phyloP scores from a whole-genome alignment of 1,140 invertebrate species.

The Drosophila nannoptera region DNA sequence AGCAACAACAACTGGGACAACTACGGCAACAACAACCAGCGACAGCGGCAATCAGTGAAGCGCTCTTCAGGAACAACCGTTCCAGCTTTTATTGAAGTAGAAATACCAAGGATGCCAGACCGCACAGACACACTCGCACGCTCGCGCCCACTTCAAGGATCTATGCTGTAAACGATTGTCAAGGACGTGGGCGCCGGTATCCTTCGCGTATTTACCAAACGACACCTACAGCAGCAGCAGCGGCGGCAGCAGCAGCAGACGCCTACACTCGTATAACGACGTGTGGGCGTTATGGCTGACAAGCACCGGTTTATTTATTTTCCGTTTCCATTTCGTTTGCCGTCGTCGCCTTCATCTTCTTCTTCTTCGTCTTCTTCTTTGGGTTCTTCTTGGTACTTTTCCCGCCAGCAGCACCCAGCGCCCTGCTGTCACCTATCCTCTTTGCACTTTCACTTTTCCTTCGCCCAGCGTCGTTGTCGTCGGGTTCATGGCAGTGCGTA shows the following conservation, averaged over 20 bases:
- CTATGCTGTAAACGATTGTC: conserved; percentile 52
- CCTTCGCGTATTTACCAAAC: conserved; percentile 55
- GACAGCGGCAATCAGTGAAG: not conserved
- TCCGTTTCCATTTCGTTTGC: not conserved
- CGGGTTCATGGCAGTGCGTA: conserved; percentile 66
- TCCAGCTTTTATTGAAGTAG: conserved; percentile 12
- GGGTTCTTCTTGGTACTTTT: no score
- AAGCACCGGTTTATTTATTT: conserved; percentile 34
- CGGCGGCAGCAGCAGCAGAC: conserved; percentile 1
- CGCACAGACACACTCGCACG: conserved; percentile 2
- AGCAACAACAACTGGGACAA: not conserved
- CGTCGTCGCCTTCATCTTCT: not conserved
- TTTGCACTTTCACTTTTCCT: conserved; percentile 54
- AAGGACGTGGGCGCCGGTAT: conserved; percentile 69
- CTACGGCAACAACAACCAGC: conserved; percentile 1
- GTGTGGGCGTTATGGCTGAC: conserved; percentile 35
- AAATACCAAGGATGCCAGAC: conserved; percentile 15
- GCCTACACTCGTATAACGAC: conserved; percentile 30
- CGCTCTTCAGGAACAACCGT: conserved; percentile 14
- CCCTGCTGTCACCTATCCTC: conserved; percentile 2
- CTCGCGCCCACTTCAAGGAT: conserved; percentile 22
- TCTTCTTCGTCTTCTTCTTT: conserved; percentile 7
- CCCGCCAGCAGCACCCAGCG: no score
- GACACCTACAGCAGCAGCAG: conserved; percentile 3
- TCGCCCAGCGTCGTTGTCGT: conserved; percentile 19